phyloP scores from a whole-genome alignment of 2,888 invertebrate genomes.

The Zele albiditarsus region DNA sequence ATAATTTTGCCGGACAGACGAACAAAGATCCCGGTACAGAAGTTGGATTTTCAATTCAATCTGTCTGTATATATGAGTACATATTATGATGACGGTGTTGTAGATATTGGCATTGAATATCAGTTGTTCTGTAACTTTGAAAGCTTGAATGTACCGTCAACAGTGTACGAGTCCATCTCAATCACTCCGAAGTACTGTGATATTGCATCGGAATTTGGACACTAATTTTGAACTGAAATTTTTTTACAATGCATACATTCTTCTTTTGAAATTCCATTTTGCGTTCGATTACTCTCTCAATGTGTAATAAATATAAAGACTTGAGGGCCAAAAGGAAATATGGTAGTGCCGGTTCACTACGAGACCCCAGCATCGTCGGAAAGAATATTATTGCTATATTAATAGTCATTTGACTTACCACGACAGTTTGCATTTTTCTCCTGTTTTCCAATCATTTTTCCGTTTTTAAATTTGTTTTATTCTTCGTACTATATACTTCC shows the following conservation, averaged over 20 bases:
- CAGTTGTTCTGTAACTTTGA: too few species aligned
- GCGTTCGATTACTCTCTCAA: too few species aligned
- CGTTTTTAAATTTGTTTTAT: neutral
- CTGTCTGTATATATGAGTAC: neutral
- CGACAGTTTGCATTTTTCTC: neutral
- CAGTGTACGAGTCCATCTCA: too few species aligned
- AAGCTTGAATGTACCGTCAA: too few species aligned
- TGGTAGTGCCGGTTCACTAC: neutral
- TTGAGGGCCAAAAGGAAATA: neutral
- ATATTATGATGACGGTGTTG: too few species aligned
- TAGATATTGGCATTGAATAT: too few species aligned
- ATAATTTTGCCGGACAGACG: slow-evolving; percentile 10
- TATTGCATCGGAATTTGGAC: too few species aligned
- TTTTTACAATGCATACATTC: too few species aligned
- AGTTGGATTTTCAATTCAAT: neutral
- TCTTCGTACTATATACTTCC: neutral
- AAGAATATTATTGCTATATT: neutral
- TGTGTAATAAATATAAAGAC: neutral
- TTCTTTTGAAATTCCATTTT: too few species aligned
- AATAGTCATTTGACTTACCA: neutral
- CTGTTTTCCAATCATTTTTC: neutral
- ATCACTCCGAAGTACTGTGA: too few species aligned
- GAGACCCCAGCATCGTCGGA: neutral
- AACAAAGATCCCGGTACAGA: neutral
- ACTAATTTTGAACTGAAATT: too few species aligned